Percentiles rank a stretch among this genome's conserved stretches.
Conservation (phyloP, 2,888 invertebrate species). For the Drosophila lacicola region DNA sequence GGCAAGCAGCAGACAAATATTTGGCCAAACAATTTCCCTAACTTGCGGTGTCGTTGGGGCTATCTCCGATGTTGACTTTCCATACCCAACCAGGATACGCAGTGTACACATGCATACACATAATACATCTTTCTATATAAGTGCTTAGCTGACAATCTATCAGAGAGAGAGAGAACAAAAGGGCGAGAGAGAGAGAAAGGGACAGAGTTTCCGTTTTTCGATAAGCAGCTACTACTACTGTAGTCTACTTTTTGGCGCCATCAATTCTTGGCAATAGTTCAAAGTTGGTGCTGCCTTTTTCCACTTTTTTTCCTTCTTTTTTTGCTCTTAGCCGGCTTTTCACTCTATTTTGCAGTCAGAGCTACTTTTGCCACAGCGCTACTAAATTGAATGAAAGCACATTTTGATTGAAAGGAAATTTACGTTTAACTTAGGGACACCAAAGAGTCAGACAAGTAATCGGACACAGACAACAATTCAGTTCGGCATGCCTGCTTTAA, state of each 20-base stretch:
- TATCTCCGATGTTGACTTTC: slow-evolving; percentile 42
- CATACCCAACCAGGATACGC: slow-evolving; percentile 24
- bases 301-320: slow-evolving; percentile 17
- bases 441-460: slow-evolving; percentile 10
- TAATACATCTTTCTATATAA: slow-evolving; percentile 35
- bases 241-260: slow-evolving; percentile 65
- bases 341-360: slow-evolving; percentile 39
- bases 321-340: slow-evolving; percentile 11
- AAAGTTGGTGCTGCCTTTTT: slow-evolving; percentile 55
- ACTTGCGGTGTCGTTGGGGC: slow-evolving; percentile 51
- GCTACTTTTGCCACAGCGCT: slow-evolving; percentile 5
- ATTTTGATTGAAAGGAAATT: slow-evolving; percentile 79
- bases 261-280: slow-evolving; percentile 72
- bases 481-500: slow-evolving; percentile 55
- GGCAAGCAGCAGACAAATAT: slow-evolving; percentile 38
- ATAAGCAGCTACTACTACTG: slow-evolving; percentile 41
- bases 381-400: slow-evolving; percentile 77
- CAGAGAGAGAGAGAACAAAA: slow-evolving; percentile 8
- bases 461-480: slow-evolving; percentile 10
- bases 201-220: slow-evolving; percentile 43
- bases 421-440: slow-evolving; percentile 64
- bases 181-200: too few relatives aligned
- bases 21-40: slow-evolving; percentile 63
- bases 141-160: slow-evolving; percentile 65
- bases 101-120: slow-evolving; percentile 8